Base-by-base conservation (phyloP, 2,113 vertebrate species). In the Pollimyrus isidori region DNA sequence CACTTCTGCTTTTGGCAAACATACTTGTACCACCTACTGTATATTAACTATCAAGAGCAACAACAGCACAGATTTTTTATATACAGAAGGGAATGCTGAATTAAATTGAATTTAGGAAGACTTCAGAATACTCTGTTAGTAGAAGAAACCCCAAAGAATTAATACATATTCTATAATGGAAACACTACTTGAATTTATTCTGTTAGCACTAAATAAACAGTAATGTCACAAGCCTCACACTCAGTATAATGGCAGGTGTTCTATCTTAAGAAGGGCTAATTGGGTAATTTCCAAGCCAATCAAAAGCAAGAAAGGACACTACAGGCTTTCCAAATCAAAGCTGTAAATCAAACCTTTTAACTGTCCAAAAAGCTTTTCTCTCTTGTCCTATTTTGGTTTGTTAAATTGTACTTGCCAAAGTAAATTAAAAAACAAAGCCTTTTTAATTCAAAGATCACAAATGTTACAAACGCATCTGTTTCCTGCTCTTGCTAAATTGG, bases 391-490 rank as follows among this genome's bases (percentile, higher is more conserved):
- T 84, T 56, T 87, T 52, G 30, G 19, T 35, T 87, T 42, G 48
- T 53, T 53, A 53, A 53, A 35, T 53, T 19, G 50, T 87, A 17
- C 85, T 35, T 46, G 23, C 45, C 39, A 92, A 91, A 92, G 92
- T 93, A 58, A 93, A 91, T 56, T 10, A 53, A 53, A 39, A 6
- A 84, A 45, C 82, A 69, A 53, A 17, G 49, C 50, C 50, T 56
- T 56, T 42, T 80, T 42, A 80, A 87, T 87, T 19, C 15, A 35
- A n/a, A 56, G 49, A 87, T 50, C 85, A 53, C 15, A 53, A 90
- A 94, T 94, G 94, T 82, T 94, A 85, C 91, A 11, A n/a, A 58
- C 89, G 86, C 91, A 90, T 86, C 89, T 96, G 90, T 92, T 93
- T 53, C 90, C 91, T 50, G 92, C 88, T 76, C 92, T 95, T 89